Base-by-base conservation (phyloP, 2,797 vertebrate species). In the Psittacula derbiana region DNA sequence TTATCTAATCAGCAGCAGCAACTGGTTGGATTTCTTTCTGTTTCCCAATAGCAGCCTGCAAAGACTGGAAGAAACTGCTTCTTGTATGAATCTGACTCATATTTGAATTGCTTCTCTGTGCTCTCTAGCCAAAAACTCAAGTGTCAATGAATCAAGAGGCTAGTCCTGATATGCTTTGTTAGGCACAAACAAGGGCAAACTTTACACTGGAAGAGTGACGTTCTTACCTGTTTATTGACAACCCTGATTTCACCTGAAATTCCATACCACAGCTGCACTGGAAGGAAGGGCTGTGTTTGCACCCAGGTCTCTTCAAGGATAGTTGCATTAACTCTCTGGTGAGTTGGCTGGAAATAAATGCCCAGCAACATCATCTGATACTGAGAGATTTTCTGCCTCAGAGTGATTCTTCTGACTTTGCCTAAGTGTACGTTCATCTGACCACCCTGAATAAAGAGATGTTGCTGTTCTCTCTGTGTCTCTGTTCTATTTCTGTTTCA, bases 71-170 rank as follows among this genome's bases (percentile, higher is more conserved):
- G 52, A 82, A 94, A 92, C 40, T 69, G 81, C 66, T 80, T 78
- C 43, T 93, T 83, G 24, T 33, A 65, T 66, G 46, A 84, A 82
- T 93, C 72, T 93, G 89, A 78, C 69, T 94, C 65, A 78, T 74
- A 74, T 74, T 72, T 88, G n/a, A 92, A 74, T 82, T 74, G 52
- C 17, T 92, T 40, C 41, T 89, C 65, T 80, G 33, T 57, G 69
- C 24, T 82, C 40, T 65, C 16, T 18, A 76, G 52, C 65, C 72
- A 93, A 92, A 94, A 87, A 64, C 52, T 82, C 31, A 62, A 87
- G 55, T 57, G 28, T 21, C 30, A 90, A 40, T 73, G 88, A 72
- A 87, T 60, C 40, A 80, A 52, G 78, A 92, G 70, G 47, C 55
- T 66, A 52, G 28, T 44, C 44, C 41, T 44, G 31, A 72, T 78